phyloP scores from a whole-genome alignment of 30 jellyfish, hydroid and myxozoan genomes.

The Chrysaora quinquecirrha region DNA sequence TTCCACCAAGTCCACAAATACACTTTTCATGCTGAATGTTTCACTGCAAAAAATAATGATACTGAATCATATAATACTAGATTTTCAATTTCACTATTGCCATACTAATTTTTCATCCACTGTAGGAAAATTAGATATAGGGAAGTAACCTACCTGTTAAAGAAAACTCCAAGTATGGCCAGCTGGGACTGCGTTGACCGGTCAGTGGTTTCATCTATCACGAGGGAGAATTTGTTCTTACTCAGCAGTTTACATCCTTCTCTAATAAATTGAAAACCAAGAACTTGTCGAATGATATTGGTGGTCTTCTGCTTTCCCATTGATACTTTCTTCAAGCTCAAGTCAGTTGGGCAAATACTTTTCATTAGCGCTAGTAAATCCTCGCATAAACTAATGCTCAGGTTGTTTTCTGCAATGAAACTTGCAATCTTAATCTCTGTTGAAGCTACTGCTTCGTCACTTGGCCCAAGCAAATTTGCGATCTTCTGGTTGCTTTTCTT shows the following conservation, averaged over 20 bases:
- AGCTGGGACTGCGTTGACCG: constrained; percentile 44
- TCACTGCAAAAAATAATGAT: too few species aligned
- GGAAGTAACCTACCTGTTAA: neutral
- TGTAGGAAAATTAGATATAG: too few species aligned
- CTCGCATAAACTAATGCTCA: constrained; percentile 39
- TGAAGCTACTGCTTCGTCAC: constrained; percentile 28
- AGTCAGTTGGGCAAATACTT: constrained; percentile 22
- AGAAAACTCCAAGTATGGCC: constrained; percentile 32
- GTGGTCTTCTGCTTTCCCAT: constrained; percentile 56
- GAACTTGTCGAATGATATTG: constrained; percentile 45
- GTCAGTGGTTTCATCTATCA: constrained; percentile 62
- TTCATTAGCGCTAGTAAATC: neutral
- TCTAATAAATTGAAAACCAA: constrained; percentile 16
- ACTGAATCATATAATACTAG: too few species aligned
- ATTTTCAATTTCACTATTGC: too few species aligned
- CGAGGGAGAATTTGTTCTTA: constrained; percentile 24
- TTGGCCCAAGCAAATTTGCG: constrained; percentile 14
- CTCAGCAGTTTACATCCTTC: constrained; percentile 35
- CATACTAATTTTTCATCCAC: too few species aligned
- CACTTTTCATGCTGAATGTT: constrained; percentile 14
- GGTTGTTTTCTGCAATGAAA: constrained; percentile 37
- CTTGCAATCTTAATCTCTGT: constrained; percentile 57
- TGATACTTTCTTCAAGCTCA: constrained; percentile 18
- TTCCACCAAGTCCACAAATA: constrained; percentile 27
- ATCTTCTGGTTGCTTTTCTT: constrained; percentile 11